phyloP scores from a whole-genome alignment of 2,113 vertebrate species.

The Colaptes auratus region DNA sequence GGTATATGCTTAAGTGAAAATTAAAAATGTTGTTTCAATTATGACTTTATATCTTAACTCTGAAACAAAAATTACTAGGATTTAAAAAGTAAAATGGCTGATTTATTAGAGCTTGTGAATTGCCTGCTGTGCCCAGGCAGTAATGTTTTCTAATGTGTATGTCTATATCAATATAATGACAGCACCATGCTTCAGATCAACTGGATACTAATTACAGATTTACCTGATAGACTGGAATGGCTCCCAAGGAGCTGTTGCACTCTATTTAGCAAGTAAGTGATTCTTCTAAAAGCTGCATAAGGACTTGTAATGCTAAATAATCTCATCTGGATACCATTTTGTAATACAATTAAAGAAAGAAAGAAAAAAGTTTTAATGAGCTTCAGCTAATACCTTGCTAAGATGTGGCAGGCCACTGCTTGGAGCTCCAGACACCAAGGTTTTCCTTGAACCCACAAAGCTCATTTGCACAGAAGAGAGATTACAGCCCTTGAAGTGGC shows the following conservation, averaged over 20 bases:
- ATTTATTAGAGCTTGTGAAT: conserved; percentile 4
- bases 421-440: fast-evolving
- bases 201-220: conserved; percentile 63
- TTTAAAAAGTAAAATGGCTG: neutral
- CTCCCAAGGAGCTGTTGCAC: conserved; percentile 42
- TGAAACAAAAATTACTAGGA: neutral
- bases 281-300: conserved; percentile 11
- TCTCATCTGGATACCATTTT: neutral
- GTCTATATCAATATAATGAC: conserved; percentile 33
- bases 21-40: conserved; percentile 2
- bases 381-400: neutral
- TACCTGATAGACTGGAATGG: conserved; percentile 48
- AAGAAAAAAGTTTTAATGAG: neutral
- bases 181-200: conserved; percentile 31
- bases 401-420: neutral
- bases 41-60: neutral
- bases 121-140: conserved; percentile 36
- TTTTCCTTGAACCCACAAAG: neutral
- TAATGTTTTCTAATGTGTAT: conserved; percentile 17
- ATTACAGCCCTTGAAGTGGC: neutral
- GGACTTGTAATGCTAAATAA: conserved; percentile 3
- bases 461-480: neutral
- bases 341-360: neutral
- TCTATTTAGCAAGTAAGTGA: conserved; percentile 29
- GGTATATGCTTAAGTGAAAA: conserved; percentile 7